Percentiles rank a stretch among this genome's conserved stretches.
These are phyloP conservation scores for Ceratitis capitata DNA, from an alignment of 1,140 invertebrate species.

Conservation along the genomic window DNA sequence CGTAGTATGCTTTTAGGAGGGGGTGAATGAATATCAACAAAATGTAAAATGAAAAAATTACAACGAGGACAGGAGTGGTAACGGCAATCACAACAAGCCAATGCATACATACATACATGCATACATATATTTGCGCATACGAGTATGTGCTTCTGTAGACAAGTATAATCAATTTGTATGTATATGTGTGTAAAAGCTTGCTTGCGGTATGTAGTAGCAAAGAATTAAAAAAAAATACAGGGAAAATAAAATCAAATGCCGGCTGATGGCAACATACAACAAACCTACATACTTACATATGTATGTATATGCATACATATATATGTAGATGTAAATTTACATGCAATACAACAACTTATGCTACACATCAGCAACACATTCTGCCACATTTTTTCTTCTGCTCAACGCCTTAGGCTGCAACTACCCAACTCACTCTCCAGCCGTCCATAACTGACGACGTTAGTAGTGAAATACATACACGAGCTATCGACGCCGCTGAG, in stretches of 20 bases:
- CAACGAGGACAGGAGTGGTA: slow-evolving; percentile 18
- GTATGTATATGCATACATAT: neutral
- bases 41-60: slow-evolving; percentile 25
- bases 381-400: neutral
- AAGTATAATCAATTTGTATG: neutral
- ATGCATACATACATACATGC: neutral
- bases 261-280: neutral
- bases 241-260: neutral
- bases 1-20: neutral
- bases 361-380: neutral
- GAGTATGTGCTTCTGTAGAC: neutral
- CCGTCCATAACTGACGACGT: too few species aligned
- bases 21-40: neutral
- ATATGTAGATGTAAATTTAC: neutral
- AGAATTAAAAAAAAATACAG: too few species aligned
- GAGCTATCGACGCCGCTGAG: too few species aligned
- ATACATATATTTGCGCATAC: neutral
- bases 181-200: neutral
- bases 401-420: too few species aligned
- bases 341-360: neutral
- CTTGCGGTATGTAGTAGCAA: neutral
- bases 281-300: neutral
- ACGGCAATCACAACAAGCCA: slow-evolving; percentile 5
- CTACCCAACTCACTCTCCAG: too few species aligned
- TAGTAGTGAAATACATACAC: too few species aligned